Base-by-base conservation (phyloP, 2,113 vertebrate genomes). In the Tragelaphus buxtoni region DNA sequence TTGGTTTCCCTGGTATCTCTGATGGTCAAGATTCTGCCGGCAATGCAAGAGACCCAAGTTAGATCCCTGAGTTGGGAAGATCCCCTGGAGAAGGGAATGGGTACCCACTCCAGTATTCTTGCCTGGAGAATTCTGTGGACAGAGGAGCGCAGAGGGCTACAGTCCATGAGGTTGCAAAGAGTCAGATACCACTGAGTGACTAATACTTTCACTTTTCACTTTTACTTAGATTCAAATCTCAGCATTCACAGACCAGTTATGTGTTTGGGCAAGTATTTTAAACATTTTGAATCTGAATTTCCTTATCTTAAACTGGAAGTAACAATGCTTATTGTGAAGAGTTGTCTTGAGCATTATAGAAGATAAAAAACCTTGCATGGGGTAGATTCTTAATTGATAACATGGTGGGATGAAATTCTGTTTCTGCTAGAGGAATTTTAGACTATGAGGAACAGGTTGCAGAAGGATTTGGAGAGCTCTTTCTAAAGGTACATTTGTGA, bases 401-500 rank as follows among this genome's bases (percentile, higher is more conserved):
- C 7, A 5, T 56, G 13, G 39, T 80, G 42, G 22, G 58, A 32
- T 56, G 22, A 96, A 91, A 56, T n/a, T n/a, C n/a, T n/a, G n/a
- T n/a, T n/a, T n/a, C 12, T 89, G 69, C 32, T 32, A 60, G 81
- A 94, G 53, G 28, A 56, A 60, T 95, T 92, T 96, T 88, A 77
- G 39, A 58, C 39, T 65, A 58, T 32, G 58, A 61, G 63, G 28
- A 85, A 39, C 35, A 89, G 39, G 13, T 92, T 28, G 30, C 32
- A 72, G n/a, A 60, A 82, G 8, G 76, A 83, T 87, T 89, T 81
- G 18, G 49, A 49, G 60, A 85, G 39, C 47, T 58, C 79, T 74
- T 95, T 91, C 22, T 95, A 90, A 96, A 80, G 58, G 39, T 63
- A 28, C 91, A 63, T 97, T 94, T 95, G n/a, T 88, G 90, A 85